Conservation (phyloP, 1,140 invertebrate species). For the Platyscapa corneri region DNA sequence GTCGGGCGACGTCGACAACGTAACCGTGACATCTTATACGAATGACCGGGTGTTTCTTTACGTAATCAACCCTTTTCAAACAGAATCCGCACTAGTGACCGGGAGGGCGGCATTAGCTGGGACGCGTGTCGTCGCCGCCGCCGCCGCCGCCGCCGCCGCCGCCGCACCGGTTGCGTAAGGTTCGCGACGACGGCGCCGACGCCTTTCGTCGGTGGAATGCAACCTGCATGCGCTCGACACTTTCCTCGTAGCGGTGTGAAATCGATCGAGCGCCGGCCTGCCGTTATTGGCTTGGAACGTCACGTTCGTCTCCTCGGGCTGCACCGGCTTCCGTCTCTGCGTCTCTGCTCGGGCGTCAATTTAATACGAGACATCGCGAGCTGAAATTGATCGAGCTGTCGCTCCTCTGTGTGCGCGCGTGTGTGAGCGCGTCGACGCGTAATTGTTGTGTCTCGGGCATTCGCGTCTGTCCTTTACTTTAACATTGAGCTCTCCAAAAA, state of each 20-base stretch:
- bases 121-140: no score
- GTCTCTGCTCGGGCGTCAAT: no score
- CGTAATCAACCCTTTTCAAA: conserved; percentile 53
- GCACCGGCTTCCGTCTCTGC: no score
- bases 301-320: no score
- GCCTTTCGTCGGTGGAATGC: no score
- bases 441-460: not conserved
- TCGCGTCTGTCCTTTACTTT: not conserved
- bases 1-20: no score
- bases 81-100: conserved; percentile 65
- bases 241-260: not conserved
- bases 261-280: not conserved
- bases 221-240: no score
- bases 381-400: not conserved
- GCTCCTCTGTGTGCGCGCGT: no score
- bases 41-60: not conserved
- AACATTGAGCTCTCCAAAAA: no score
- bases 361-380: not conserved
- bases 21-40: not conserved
- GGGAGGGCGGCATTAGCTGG: no score
- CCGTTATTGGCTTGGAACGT: not conserved
- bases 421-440: not conserved
- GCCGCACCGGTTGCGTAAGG: not conserved
- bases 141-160: no score
- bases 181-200: no score